Evolutionary conservation across 92 coral and sea anemone species (phyloP), one percentile per base, ranked within the genome.

Genomic region (Actinernus sp.): DNA sequence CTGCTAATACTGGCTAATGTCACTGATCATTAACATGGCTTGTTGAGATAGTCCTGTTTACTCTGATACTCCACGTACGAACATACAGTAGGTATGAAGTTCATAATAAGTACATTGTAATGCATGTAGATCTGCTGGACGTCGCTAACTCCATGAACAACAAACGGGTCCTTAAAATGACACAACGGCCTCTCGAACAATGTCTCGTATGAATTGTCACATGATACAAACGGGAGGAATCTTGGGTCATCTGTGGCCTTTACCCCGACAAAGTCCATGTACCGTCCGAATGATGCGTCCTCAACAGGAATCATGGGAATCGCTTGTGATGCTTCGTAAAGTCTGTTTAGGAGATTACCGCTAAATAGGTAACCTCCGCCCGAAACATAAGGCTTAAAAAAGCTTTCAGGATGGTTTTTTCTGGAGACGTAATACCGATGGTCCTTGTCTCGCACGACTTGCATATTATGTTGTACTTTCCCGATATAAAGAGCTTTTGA

Each of bases 291-390:
- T 31, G 58, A 79, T 25, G 92, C 96, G 52, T 89, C 96, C 57
- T 89, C 96, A 2, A 79, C 80, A 30, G 96, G 81, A 58, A 89
- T 46, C 13, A 79, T n/a, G 26, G 75, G 73, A 27, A 71, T 76
- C 0, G 23, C 18, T 20, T 49, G 53, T 3, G 92, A 73, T 17
- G 82, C 86, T 25, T 25, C 18, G 17, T 36, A 12, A 37, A 89
- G 92, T 81, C 66, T 70, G 1, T 48, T 45, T 14, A 89, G 63
- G 27, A 89, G 78, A 48, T 52, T 76, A 12, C 73, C 96, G 16
- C 92, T 81, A 40, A 89, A 85, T 18, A 89, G 60, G 31, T 89
- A 89, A 0, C 96, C 96, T n/a, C 96, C 96, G 7, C 96, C 96
- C 0, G 96, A 89, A 13, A 79, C 84, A 47, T 89, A 89, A 13